Conservation (phyloP, 2,113 vertebrate species). For the Entosphenus tridentatus region DNA sequence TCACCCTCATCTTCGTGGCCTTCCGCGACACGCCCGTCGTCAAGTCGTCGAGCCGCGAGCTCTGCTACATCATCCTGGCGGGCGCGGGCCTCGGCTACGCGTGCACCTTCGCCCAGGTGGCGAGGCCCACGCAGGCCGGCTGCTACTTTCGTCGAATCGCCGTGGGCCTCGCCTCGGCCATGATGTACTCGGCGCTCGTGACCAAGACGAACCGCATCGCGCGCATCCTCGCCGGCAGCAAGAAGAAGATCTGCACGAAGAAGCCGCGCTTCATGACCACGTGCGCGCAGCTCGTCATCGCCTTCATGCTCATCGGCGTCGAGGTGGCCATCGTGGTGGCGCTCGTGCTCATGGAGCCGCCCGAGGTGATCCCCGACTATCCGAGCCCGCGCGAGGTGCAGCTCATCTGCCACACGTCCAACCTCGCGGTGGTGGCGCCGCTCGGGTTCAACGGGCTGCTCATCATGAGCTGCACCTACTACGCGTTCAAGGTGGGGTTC, state of each 20-base stretch:
- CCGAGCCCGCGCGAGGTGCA: slow-evolving; percentile 89
- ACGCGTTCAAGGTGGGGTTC: slow-evolving; percentile 51
- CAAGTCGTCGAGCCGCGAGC: slow-evolving; percentile 87
- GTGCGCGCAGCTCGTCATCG: slow-evolving; percentile 84
- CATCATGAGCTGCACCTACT: slow-evolving; percentile 94
- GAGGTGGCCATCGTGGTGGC: slow-evolving; percentile 71
- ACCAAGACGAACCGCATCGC: slow-evolving; percentile 97
- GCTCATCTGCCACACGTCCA: slow-evolving; percentile 85
- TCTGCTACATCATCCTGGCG: slow-evolving; percentile 88
- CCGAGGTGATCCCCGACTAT: slow-evolving; percentile 74
- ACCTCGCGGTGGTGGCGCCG: slow-evolving; percentile 74
- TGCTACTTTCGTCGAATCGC: slow-evolving; percentile 88
- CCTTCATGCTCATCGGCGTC: slow-evolving; percentile 66
- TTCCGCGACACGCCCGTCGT: slow-evolving; percentile 95
- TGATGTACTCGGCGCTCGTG: slow-evolving; percentile 91
- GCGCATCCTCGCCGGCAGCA: slow-evolving; percentile 87
- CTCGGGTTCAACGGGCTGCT: slow-evolving; percentile 85
- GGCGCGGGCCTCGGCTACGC: slow-evolving; percentile 91
- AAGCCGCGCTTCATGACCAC: slow-evolving; percentile 96
- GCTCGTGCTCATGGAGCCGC: slow-evolving; percentile 77
- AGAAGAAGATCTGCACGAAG: slow-evolving; percentile 97
- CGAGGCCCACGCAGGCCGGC: slow-evolving; percentile 56
- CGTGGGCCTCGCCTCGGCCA: slow-evolving; percentile 80
- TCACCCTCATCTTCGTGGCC: slow-evolving; percentile 85
- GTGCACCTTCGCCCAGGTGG: slow-evolving; percentile 84